Base-by-base conservation (phyloP, 2,113 vertebrate genomes). In the Lophius piscatorius region DNA sequence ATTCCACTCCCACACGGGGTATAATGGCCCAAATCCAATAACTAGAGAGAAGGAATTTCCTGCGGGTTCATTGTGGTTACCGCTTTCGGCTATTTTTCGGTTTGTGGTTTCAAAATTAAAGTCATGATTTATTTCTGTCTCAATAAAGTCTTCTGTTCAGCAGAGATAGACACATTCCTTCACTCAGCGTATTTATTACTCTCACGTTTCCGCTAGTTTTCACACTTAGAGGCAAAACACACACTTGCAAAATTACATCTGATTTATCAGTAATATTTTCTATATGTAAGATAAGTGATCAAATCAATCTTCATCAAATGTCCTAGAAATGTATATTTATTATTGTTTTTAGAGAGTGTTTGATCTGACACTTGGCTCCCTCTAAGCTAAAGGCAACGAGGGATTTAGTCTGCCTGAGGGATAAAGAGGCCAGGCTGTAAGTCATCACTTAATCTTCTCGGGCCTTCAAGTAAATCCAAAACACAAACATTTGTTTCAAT, bases 101-200 rank as follows among this genome's bases (percentile, higher is more conserved):
- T 36, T 29, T 46, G 10, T 26, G 14, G 21, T 17, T 60, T 38
- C 18, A 24, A 40, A 34, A 65, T 60, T 4, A 17, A 70, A 38
- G 34, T 50, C 31, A n/a, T 48, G 34, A 7, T 63, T 51, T 17
- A 38, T 21, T 24, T 58, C 13, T 36, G 24, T 56, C 1, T 38
- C 12, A 13, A 17, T 4, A 33, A 56, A 49, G 24, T 56, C 45
- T 41, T 70, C 63, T 45, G 14, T 69, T 71, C 22, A 44, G 29
- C 26, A 16, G 63, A 52, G 29, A 51, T 34, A 42, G 74, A 84
- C 83, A 88, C 81, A 86, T 88, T 89, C 78, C 80, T 81, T 72
- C 50, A 63, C 48, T 76, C 51, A 1, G 50, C 78, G 83, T 39
- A 63, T 66, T 52, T 39, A 63, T 66, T 52, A 40, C 76, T 89